phyloP scores from a whole-genome alignment of 2,888 invertebrate species.

The Hymenopus coronatus region DNA sequence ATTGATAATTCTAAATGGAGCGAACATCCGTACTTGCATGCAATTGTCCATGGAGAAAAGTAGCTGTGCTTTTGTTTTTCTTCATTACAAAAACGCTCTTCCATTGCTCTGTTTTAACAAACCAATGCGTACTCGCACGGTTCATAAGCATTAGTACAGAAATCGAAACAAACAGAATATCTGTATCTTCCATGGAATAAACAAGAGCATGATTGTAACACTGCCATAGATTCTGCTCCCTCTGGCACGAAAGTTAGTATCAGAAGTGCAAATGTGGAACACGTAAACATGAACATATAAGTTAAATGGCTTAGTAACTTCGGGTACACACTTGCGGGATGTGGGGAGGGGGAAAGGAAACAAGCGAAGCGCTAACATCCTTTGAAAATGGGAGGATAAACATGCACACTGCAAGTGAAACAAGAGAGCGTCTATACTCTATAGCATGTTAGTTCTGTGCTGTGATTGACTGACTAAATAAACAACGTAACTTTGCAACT shows the following conservation, averaged over 20 bases:
- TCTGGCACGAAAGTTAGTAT: neutral
- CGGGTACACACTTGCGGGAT: neutral
- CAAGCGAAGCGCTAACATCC: neutral
- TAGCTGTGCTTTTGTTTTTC: too few species aligned
- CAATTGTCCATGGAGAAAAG: too few species aligned
- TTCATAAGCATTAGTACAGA: too few species aligned
- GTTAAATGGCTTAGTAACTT: neutral
- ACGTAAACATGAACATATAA: neutral
- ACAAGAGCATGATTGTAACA: neutral
- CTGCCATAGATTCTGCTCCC: neutral
- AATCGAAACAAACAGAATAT: too few species aligned
- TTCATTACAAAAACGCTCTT: too few species aligned
- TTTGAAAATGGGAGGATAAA: neutral
- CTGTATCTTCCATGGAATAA: too few species aligned
- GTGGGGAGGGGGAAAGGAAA: neutral
- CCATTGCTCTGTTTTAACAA: too few species aligned
- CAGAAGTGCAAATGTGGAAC: neutral
- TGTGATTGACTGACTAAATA: too few species aligned
- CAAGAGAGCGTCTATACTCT: neutral
- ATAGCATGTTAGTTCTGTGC: neutral
- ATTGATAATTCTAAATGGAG: too few species aligned
- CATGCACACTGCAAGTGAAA: neutral
- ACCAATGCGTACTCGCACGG: too few species aligned
- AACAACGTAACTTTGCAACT: too few species aligned
- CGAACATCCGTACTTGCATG: too few species aligned